Evolutionary conservation across 2,888 invertebrate species (phyloP), one percentile per base, ranked within the genome.

Genomic region (Hermaeophaga mercurialis): DNA sequence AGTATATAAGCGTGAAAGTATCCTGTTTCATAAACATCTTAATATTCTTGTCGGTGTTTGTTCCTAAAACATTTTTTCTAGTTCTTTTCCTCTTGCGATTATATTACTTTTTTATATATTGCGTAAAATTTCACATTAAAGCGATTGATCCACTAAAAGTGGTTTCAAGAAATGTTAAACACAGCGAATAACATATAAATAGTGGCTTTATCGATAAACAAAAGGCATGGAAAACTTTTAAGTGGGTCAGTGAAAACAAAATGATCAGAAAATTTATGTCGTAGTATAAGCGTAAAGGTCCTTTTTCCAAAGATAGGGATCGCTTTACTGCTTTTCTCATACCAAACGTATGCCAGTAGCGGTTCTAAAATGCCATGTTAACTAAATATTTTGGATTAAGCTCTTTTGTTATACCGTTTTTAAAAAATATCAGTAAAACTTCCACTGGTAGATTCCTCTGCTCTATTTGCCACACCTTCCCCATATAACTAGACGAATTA

Each of bases 171-270:
- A 38, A 38, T 7, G 3, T 38, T 15, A 38, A 38, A 38, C 38
- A 38, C 14, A 17, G 38, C 3, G 17, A n/a, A n/a, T n/a, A n/a
- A 38, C 5, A 38, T 31, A 31, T 31, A 31, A 31, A 31, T 2
- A 6, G 31, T 28, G 9, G n/a, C 5, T 38, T 38, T 38, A 38
- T 38, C 8, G 38, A 38, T 8, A 26, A 48, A 36, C 12, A 15
- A 46, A 47, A 34, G 15, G 24, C 18, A n/a, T 4, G 11, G 28
- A 47, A 36, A 36, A 24, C 8, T 48, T 48, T 38, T 48, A 48
- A 48, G 26, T 26, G 36, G 48, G 19, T 15, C 36, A 36, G 47
- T 48, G 47, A 36, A 48, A 48, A 48, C 22, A 38, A 48, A 48
- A 36, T 36, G 34, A 48, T 48, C 46, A 34, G 24, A 36, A 48